Base-by-base conservation (phyloP, 1,140 invertebrate genomes). In the Pogonomyrmex barbatus region DNA sequence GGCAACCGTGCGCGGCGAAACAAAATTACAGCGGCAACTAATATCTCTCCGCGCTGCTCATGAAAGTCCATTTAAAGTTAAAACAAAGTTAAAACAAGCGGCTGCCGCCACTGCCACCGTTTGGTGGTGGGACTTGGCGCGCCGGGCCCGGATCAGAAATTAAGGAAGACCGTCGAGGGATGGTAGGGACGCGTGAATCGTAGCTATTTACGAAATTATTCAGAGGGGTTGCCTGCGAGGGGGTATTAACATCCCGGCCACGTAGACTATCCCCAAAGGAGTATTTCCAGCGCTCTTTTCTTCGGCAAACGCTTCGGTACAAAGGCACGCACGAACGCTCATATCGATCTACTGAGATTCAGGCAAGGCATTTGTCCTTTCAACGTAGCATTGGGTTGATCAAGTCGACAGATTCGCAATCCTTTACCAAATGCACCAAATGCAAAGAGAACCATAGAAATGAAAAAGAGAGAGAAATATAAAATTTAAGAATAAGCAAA, bases 161-260 rank as follows among this genome's bases (percentile, higher is more conserved):
- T 50, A 47, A 62, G 52, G 73, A 60, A 77, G 36, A 60, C 70
- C 45, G 60, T 71, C 75, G 77, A 17, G 36, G 24, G 30, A n/a
- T 12, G 52, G 9, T 9, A 33, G 47, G 52, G 17, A 45, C 62
- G 39, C 45, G 79, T 54, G 85, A 87, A 79, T 87, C 75, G 78
- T 33, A 42, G 79, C 85, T 71, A 85, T 89, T 89, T 81, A 87
- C 88, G 47, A 87, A 90, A 89, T 87, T 90, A 89, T 84, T 89
- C 88, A 45, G 76, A 36, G 33, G 52, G 30, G 65, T 71, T 8
- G 39, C 42, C 45, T 47, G 12, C 10, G n/a, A 4, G 2, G 33
- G 6, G 45, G 4, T 62, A 47, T 82, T 82, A 82, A 82, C 45
- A 86, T 82, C 67, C 78, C 67, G 58, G 1, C 67, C 52, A 62